A percentile compares a stretch with the other conserved stretches of the same genome.
These are phyloP conservation scores for Elgaria multicarinata DNA, from an alignment of 2,113 vertebrate genomes.

Conservation along the genomic window DNA sequence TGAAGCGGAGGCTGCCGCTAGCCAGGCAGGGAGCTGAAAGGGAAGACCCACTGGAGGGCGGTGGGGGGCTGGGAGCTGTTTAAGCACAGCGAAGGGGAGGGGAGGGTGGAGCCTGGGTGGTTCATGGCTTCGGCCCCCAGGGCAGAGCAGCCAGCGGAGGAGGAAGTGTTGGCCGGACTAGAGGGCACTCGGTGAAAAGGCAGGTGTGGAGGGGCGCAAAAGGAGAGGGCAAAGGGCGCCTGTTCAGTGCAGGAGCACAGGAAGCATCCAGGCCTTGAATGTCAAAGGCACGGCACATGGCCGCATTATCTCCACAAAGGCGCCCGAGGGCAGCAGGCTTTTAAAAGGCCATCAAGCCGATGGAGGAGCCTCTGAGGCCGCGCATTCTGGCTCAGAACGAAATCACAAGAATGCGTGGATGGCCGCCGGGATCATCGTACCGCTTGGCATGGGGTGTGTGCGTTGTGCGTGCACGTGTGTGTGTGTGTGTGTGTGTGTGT, in stretches of 20 bases:
- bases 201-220: constrained; percentile 69
- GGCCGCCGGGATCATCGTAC: no score
- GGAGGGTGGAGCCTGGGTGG: constrained; percentile 49
- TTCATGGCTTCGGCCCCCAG: constrained; percentile 73
- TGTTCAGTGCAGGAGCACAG: constrained; percentile 66
- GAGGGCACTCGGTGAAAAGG: constrained; percentile 59
- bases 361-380: background rate
- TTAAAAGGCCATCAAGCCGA: constrained; percentile 51
- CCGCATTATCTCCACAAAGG: constrained; percentile 64
- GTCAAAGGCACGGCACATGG: constrained; percentile 55
- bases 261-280: constrained; percentile 29
- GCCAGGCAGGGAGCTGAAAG: constrained; percentile 33
- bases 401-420: background rate
- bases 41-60: constrained; percentile 18
- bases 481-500: accelerated
- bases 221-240: constrained; percentile 56
- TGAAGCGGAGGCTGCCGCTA: constrained; percentile 74
- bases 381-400: constrained; percentile 7
- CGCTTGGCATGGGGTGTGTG: no score
- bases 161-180: constrained; percentile 51
- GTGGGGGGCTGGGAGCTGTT: constrained; percentile 69
- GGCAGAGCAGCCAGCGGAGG: background rate
- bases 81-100: constrained; percentile 60
- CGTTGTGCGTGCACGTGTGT: constrained; percentile 5
- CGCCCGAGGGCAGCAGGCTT: background rate